phyloP scores from a whole-genome alignment of 1,140 invertebrate species.

The Meloidogyne exigua region DNA sequence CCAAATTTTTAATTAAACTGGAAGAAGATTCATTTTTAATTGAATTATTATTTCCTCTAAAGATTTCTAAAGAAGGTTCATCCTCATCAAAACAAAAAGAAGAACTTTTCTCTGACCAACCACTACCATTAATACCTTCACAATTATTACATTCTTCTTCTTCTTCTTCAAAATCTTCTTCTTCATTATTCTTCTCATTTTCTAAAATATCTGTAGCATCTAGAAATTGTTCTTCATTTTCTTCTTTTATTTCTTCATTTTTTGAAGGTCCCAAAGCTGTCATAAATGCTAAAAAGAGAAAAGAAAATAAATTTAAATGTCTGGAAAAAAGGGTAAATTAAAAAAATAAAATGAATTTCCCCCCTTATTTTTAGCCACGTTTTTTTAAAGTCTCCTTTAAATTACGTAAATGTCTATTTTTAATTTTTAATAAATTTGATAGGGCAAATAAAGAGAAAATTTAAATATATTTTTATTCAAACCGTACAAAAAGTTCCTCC shows the following conservation, averaged over 20 bases:
- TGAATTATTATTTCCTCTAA: neutral
- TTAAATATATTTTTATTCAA: too few relatives aligned
- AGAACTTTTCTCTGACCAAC: neutral
- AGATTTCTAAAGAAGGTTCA: neutral
- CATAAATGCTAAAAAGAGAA: constrained; percentile 3
- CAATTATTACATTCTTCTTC: neutral
- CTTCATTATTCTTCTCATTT: constrained; percentile 16
- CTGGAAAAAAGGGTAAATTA: too few relatives aligned
- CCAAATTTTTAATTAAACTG: neutral
- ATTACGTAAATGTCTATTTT: too few relatives aligned
- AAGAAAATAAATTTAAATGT: neutral
- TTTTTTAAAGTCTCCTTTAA: too few relatives aligned
- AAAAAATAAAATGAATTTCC: too few relatives aligned
- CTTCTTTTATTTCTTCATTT: constrained; percentile 75
- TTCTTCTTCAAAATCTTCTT: neutral
- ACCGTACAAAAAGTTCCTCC: neutral
- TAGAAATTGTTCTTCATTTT: constrained; percentile 90
- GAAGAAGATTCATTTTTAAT: too few relatives aligned
- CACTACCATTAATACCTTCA: neutral
- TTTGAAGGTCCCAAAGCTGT: constrained; percentile 63
- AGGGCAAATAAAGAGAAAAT: neutral
- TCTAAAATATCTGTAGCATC: constrained; percentile 70
- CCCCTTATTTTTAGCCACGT: too few relatives aligned
- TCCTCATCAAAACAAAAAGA: constrained; percentile 15
- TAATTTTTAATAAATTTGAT: too few relatives aligned